Conservation (phyloP, 2,797 vertebrate genomes). For the Tarsius wallacei region DNA sequence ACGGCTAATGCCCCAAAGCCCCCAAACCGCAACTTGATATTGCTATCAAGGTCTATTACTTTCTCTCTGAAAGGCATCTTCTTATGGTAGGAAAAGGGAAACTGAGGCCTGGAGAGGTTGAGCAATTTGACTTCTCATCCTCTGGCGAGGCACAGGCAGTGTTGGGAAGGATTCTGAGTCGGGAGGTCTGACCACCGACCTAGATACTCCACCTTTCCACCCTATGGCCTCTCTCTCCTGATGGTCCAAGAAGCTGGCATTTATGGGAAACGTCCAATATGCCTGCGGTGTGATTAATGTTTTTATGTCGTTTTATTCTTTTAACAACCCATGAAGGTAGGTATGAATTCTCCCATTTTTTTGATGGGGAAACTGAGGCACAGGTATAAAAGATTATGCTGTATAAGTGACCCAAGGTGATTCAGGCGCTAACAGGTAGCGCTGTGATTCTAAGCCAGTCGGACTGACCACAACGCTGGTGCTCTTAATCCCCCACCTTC, state of each 20-base stretch:
- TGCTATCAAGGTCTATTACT: neutral
- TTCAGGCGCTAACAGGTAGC: neutral
- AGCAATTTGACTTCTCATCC: neutral
- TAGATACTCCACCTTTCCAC: neutral
- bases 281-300: neutral
- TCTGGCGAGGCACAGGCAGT: neutral
- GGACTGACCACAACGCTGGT: neutral
- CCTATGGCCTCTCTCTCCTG: neutral
- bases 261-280: neutral
- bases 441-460: neutral
- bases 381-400: neutral
- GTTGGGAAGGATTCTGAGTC: neutral
- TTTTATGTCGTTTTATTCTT: neutral
- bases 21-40: too few species aligned
- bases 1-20: neutral
- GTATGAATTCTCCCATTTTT: neutral
- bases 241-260: neutral
- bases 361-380: neutral
- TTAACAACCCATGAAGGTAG: neutral
- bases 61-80: neutral
- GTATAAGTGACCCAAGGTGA: neutral
- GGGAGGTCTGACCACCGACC: neutral
- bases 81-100: neutral
- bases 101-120: neutral
- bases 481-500: neutral